Base-by-base conservation (phyloP, 2,888 invertebrate genomes). In the Nemapogon koenigi region DNA sequence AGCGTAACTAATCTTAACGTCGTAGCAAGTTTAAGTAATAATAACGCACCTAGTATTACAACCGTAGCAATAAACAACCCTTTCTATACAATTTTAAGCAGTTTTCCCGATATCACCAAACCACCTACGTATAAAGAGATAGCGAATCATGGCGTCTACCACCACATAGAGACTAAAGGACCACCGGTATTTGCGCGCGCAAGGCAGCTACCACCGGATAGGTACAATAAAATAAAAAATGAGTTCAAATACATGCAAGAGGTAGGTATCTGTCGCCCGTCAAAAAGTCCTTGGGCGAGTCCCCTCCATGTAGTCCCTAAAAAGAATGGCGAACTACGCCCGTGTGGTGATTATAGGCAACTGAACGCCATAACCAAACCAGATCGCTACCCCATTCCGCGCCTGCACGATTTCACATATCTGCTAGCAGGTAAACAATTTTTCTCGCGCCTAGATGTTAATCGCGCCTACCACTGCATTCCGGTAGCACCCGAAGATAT, bases 241-340 rank as follows among this genome's bases (percentile, higher is more conserved):
- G 57, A 62, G 39, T 61, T 65, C 43, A 29, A 44, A 2, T 3
- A 29, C 0, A 53, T 65, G 56, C 41, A 54, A 4, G 51, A 65
- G 14, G 42, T 50, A 14, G 70, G 64, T 0, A 62, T 70, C 8
- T 62, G 62, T 22, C 48, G 64, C 2, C 67, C 62, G 0, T 69
- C 66, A 0, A 55, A 52, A 3, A 62, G 62, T 25, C 43, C 49
- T 2, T 71, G 62, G 64, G 49, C 65, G 0, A 59, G 53, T 29
- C 69, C 61, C 2, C 43, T 71, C 25, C 52, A 49, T 27, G 33
- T 51, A 0, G 54, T 48, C 1, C 38, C 39, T 7, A 62, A 55
- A 37, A 48, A 49, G 19, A 37, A 46, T 16, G 47, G 48, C 1
- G 40, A 43, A 2, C 15, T 47, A 8, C 28, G 49, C n/a, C 42